A percentile compares a stretch with the other conserved stretches of the same genome.
Evolutionary conservation across 2,797 vertebrate species (phyloP).

Genomic region (Sebastiscus albofasciatus): DNA sequence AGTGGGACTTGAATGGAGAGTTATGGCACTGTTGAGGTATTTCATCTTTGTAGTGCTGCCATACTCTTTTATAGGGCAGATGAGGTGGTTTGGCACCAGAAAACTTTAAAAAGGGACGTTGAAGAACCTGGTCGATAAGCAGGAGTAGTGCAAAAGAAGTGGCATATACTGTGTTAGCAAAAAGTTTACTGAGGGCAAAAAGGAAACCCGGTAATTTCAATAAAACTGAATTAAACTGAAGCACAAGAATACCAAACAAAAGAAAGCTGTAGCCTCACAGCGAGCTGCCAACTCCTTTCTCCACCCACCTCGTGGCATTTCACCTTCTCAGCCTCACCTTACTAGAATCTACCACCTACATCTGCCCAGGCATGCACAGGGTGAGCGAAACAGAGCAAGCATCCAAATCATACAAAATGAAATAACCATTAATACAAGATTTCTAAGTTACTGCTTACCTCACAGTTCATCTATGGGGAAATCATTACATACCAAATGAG

Average conservation of each 20-base stretch:
- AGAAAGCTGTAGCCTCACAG: background rate
- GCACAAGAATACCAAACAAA: background rate
- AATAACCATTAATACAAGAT: background rate
- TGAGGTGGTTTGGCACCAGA: background rate
- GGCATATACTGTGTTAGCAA: background rate
- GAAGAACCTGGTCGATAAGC: accelerated
- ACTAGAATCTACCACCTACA: background rate
- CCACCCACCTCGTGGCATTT: background rate
- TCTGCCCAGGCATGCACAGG: background rate
- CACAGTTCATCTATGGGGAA: background rate
- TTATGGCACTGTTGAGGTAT: constrained; percentile 30
- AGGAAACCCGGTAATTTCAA: background rate
- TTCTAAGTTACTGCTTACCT: background rate
- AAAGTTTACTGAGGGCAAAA: background rate
- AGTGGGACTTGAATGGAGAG: constrained; percentile 14
- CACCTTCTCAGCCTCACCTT: background rate
- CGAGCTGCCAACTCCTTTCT: background rate
- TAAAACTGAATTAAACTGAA: background rate
- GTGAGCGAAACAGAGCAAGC: background rate
- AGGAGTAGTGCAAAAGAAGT: background rate
- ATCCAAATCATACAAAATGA: background rate
- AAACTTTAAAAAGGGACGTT: background rate
- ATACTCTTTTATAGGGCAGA: background rate
- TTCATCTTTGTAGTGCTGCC: constrained; percentile 38
- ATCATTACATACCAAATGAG: background rate